Conservation (phyloP, 2,888 invertebrate genomes). For the Melitaea athalia region DNA sequence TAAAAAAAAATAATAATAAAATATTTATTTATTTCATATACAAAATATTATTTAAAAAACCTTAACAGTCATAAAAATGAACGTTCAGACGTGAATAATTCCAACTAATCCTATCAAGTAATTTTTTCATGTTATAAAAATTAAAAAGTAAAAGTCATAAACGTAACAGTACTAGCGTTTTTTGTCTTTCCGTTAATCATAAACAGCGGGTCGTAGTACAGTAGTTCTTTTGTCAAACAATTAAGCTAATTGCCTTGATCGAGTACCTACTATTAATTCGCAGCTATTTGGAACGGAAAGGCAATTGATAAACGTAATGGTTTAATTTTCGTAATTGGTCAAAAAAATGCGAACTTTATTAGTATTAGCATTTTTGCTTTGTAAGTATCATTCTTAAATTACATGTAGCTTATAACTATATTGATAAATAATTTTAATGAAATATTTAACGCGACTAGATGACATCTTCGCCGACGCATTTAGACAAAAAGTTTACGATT, state of each 20-base stretch:
- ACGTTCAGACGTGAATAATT: neutral
- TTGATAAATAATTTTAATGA: neutral
- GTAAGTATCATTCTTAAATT: conserved; percentile 53
- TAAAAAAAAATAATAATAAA: conserved; percentile 9
- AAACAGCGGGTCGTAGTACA: conserved; percentile 30
- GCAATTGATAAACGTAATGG: conserved; percentile 36
- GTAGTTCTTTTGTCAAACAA: conserved; percentile 40
- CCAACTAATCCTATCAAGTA: neutral
- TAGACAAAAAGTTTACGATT: conserved; percentile 61
- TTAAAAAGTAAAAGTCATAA: neutral
- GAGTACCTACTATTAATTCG: conserved; percentile 20
- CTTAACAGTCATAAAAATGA: neutral
- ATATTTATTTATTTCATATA: neutral
- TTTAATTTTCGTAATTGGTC: conserved; percentile 18
- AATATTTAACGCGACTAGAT: conserved; percentile 48
- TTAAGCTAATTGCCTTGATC: conserved; percentile 28
- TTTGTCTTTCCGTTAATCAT: conserved; percentile 31
- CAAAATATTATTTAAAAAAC: neutral
- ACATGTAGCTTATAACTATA: conserved; percentile 1
- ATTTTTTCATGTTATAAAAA: neutral
- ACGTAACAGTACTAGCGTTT: conserved; percentile 8
- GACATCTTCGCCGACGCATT: conserved; percentile 59
- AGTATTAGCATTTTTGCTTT: conserved; percentile 66
- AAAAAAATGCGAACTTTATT: conserved; percentile 67
- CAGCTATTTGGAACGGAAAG: conserved; percentile 52